phyloP scores from a whole-genome alignment of 2,888 invertebrate genomes.

The Graphium colonna region DNA sequence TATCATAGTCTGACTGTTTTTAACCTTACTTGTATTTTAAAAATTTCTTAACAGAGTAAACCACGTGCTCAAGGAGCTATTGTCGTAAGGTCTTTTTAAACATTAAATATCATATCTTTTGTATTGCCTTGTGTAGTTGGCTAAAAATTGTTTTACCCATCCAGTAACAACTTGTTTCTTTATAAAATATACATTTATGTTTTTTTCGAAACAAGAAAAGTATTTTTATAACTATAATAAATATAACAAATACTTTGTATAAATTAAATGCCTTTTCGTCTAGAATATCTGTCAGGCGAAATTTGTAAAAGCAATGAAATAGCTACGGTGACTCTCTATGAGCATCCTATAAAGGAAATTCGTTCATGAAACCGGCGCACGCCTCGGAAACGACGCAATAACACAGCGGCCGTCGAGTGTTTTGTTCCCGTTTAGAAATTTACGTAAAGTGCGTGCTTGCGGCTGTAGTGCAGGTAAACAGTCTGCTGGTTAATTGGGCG shows the following conservation, averaged over 20 bases:
- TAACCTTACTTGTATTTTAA: too few relatives aligned
- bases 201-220: neutral
- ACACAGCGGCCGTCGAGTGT: slow-evolving; percentile 9
- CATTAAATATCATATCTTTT: too few relatives aligned
- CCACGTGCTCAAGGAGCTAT: too few relatives aligned
- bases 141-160: too few relatives aligned
- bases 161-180: neutral
- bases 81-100: too few relatives aligned
- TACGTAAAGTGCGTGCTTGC: slow-evolving; percentile 7
- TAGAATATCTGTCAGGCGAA: neutral
- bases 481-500: neutral
- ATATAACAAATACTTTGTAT: neutral
- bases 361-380: neutral
- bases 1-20: too few relatives aligned
- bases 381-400: slow-evolving; percentile 4
- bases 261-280: neutral
- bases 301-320: neutral
- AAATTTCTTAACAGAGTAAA: too few relatives aligned
- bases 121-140: too few relatives aligned
- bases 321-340: neutral
- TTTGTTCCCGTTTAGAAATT: slow-evolving; percentile 11
- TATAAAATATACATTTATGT: neutral
- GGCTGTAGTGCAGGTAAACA: neutral
- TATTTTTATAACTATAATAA: neutral
- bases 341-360: slow-evolving; percentile 6